These are phyloP conservation scores for Eutolmus rufibarbis DNA, from an alignment of 2,888 invertebrate species.

Conservation along the genomic window DNA sequence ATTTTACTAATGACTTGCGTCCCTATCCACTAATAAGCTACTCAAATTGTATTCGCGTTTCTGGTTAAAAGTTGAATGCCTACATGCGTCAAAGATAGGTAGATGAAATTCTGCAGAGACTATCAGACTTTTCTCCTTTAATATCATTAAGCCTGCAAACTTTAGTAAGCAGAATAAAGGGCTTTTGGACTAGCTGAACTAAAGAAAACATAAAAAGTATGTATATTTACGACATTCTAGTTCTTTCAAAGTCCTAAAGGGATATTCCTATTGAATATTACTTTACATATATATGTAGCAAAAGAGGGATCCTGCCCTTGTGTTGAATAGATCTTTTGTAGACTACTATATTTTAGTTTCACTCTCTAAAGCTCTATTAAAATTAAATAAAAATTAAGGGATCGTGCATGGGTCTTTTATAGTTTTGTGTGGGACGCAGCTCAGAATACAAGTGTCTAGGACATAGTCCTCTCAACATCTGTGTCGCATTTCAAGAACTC, in stretches of 20 bases:
- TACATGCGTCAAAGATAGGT: neutral
- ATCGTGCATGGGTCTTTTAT: neutral
- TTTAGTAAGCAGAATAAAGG: neutral
- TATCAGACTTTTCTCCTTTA: neutral
- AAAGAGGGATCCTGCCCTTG: constrained; percentile 48
- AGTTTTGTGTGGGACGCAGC: neutral
- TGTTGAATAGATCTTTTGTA: constrained; percentile 44
- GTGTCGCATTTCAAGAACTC: neutral
- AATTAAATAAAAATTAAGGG: neutral
- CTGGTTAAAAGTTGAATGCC: neutral
- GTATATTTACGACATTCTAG: neutral
- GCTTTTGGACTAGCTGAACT: neutral
- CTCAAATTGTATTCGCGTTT: neutral
- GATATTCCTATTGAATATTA: constrained; percentile 43
- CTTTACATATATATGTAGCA: constrained; percentile 45
- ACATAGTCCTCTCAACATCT: neutral
- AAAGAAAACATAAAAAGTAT: constrained; percentile 6
- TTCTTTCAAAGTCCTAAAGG: constrained; percentile 25
- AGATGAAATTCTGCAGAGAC: neutral
- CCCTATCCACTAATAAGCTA: neutral
- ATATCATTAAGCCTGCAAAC: neutral
- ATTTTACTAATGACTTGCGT: neutral
- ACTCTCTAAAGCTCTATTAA: neutral
- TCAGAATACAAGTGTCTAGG: neutral
- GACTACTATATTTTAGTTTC: neutral